Evolutionary conservation across 2,888 invertebrate species (phyloP).

Genomic region (Cetonia aurata): DNA sequence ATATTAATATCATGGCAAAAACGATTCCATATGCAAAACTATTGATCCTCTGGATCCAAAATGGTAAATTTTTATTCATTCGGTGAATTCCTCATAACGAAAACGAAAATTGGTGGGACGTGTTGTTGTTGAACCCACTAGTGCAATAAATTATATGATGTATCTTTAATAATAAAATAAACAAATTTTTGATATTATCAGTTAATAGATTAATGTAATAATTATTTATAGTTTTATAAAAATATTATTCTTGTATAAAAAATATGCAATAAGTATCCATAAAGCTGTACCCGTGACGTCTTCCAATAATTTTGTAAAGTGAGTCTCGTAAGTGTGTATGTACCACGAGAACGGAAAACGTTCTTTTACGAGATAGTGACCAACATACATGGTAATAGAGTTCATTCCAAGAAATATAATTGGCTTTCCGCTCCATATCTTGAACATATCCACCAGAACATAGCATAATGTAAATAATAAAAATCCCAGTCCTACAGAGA

Average conservation of each 20-base stretch:
- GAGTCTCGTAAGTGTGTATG: conserved; percentile 66
- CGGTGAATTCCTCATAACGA: too few species aligned
- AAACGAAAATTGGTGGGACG: too few species aligned
- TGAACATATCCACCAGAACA: conserved; percentile 80
- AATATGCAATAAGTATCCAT: conserved; percentile 85
- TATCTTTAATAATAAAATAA: too few species aligned
- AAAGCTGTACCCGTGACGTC: conserved; percentile 84
- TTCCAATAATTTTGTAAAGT: conserved; percentile 78
- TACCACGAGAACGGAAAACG: conserved; percentile 78
- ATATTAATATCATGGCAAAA: too few species aligned
- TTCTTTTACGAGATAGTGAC: conserved; percentile 81
- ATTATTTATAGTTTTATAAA: conserved; percentile 74
- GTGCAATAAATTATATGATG: too few species aligned
- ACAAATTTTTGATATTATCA: too few species aligned
- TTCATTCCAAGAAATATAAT: conserved; percentile 94
- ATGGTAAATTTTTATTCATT: too few species aligned
- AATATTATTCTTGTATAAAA: conserved; percentile 80
- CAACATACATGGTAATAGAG: conserved; percentile 89
- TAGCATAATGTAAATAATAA: conserved; percentile 81
- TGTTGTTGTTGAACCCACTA: too few species aligned
- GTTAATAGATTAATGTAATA: not conserved
- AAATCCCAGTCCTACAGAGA: conserved; percentile 83
- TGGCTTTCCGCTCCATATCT: conserved; percentile 88
- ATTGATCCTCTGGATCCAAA: too few species aligned
- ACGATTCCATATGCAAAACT: too few species aligned